These are phyloP conservation scores for Periphyllus acericola DNA, from an alignment of 2,888 invertebrate species.

Conservation along the genomic window DNA sequence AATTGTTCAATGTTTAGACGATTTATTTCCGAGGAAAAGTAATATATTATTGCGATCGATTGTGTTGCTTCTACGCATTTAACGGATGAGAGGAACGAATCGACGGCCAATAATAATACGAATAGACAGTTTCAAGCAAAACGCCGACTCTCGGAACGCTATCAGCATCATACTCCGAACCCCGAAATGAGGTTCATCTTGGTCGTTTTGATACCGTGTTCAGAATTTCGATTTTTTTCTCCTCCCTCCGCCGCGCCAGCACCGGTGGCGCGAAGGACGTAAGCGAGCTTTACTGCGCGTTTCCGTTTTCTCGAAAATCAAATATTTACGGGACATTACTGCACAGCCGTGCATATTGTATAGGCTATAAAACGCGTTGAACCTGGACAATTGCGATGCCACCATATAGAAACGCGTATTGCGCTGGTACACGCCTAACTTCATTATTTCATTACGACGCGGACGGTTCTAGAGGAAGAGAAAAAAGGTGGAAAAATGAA, in stretches of 20 bases:
- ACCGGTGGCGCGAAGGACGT: neutral
- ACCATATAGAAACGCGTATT: neutral
- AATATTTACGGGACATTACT: constrained; percentile 28
- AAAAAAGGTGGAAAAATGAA: neutral
- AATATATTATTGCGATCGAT: neutral
- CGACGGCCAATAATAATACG: too few species aligned
- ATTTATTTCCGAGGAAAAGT: too few species aligned
- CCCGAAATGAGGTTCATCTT: neutral
- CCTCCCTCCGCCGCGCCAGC: neutral
- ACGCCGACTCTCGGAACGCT: neutral
- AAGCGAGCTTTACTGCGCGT: neutral
- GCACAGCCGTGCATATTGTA: neutral
- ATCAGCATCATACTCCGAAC: neutral
- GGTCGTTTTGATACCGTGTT: constrained; percentile 8
- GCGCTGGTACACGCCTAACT: neutral
- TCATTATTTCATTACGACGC: constrained; percentile 18
- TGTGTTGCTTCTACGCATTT: neutral
- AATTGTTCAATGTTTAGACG: too few species aligned
- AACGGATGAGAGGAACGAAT: neutral
- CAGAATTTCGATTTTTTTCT: neutral
- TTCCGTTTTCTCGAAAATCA: neutral
- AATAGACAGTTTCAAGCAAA: too few species aligned
- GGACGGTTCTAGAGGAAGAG: neutral
- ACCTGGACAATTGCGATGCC: neutral
- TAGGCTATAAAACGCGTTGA: neutral